Percentiles rank a stretch among this genome's conserved stretches.
Conservation (phyloP, 2,888 invertebrate genomes). For the Cerastoderma edule region DNA sequence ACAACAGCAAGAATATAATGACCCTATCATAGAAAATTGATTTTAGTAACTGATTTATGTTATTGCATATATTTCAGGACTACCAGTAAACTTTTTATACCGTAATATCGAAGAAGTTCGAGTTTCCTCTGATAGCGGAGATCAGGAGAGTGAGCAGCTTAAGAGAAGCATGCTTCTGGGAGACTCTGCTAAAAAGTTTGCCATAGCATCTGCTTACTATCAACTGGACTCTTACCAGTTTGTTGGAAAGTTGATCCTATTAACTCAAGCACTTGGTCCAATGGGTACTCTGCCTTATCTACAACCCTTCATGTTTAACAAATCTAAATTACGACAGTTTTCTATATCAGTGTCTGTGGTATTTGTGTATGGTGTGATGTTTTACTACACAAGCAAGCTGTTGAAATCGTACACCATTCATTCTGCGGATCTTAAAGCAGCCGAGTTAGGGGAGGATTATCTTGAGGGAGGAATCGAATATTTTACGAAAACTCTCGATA, state of each 20-base stretch:
- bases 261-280: not conserved
- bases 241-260: not conserved
- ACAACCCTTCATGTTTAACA: not conserved
- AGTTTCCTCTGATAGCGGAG: not conserved
- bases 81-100: constrained; percentile 24
- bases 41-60: too few species aligned
- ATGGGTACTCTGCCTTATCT: not conserved
- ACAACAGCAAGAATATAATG: too few species aligned
- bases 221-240: constrained; percentile 6
- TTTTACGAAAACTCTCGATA: constrained; percentile 89
- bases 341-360: not conserved
- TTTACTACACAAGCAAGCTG: not conserved
- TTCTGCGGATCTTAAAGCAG: constrained; percentile 86
- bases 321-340: not conserved
- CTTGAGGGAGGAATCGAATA: constrained; percentile 90
- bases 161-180: constrained; percentile 23
- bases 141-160: not conserved
- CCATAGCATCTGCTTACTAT: constrained; percentile 31
- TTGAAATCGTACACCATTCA: not conserved
- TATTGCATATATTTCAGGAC: constrained; percentile 29
- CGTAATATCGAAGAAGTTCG: constrained; percentile 7
- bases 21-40: too few species aligned
- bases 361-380: not conserved
- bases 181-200: constrained; percentile 46
- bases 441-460: constrained; percentile 87